Conservation (phyloP, 2,888 invertebrate species). For the Tigriopus californicus region DNA sequence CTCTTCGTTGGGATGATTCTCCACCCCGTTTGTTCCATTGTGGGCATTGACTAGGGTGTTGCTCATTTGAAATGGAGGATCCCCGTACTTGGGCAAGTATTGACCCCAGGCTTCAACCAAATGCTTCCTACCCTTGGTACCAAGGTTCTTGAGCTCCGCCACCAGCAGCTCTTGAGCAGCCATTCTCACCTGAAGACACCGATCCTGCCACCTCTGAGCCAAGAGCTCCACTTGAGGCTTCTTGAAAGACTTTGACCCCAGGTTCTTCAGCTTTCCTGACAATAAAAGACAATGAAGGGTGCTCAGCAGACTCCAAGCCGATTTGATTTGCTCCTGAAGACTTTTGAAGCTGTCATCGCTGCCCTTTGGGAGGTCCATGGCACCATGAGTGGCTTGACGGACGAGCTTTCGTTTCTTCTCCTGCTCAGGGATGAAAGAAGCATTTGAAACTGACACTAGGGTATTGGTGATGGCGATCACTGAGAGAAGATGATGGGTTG, state of each 20-base stretch:
- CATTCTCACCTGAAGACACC: constrained; percentile 83
- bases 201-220: constrained; percentile 95
- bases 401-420: constrained; percentile 14
- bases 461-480: constrained; percentile 90
- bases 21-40: background rate
- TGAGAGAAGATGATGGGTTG: constrained; percentile 85
- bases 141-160: constrained; percentile 74
- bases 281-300: constrained; percentile 87
- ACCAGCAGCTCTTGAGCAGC: constrained; percentile 86
- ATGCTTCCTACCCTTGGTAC: constrained; percentile 72
- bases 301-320: constrained; percentile 90
- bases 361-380: constrained; percentile 3
- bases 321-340: constrained; percentile 80
- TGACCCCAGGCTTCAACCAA: constrained; percentile 53
- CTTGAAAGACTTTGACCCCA: constrained; percentile 54
- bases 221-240: constrained; percentile 94
- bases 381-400: constrained; percentile 13
- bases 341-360: constrained; percentile 50
- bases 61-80: constrained; percentile 10
- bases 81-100: constrained; percentile 11
- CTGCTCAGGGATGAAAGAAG: constrained; percentile 74
- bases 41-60: background rate
- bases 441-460: constrained; percentile 91
- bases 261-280: constrained; percentile 64
- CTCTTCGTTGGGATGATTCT: constrained; percentile 45